Conservation (phyloP, 2,888 invertebrate genomes). For the Phania funesta region DNA sequence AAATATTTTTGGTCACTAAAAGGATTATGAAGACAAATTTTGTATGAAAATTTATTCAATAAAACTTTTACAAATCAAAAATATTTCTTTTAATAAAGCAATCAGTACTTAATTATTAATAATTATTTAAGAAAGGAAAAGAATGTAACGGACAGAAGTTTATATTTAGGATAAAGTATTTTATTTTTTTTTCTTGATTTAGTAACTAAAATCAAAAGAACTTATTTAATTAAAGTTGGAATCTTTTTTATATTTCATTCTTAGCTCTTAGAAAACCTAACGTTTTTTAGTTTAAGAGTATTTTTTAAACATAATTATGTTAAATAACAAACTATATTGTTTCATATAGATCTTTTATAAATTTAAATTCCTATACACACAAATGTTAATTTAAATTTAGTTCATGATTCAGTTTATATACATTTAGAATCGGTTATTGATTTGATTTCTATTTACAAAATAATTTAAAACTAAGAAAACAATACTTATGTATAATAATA, state of each 20-base stretch:
- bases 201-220: conserved; percentile 33
- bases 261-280: conserved; percentile 30
- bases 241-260: neutral
- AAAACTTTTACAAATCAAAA: too few relatives aligned
- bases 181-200: conserved; percentile 25
- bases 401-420: conserved; percentile 29
- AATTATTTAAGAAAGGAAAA: neutral
- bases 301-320: conserved; percentile 17
- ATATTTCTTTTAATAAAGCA: neutral
- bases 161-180: conserved; percentile 35
- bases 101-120: neutral
- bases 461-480: conserved; percentile 22
- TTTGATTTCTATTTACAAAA: conserved; percentile 45
- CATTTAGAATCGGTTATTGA: conserved; percentile 16
- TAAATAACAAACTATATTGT: conserved; percentile 13
- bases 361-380: conserved; percentile 37
- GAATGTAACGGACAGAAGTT: conserved; percentile 48
- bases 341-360: neutral
- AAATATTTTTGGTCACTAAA: too few relatives aligned
- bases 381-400: conserved; percentile 33
- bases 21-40: too few relatives aligned
- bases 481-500: neutral
- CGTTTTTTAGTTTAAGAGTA: conserved; percentile 38
- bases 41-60: too few relatives aligned
- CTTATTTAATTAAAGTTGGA: conserved; percentile 18